Conservation (phyloP, 2,888 invertebrate species). For the Diarsia dahlii region DNA sequence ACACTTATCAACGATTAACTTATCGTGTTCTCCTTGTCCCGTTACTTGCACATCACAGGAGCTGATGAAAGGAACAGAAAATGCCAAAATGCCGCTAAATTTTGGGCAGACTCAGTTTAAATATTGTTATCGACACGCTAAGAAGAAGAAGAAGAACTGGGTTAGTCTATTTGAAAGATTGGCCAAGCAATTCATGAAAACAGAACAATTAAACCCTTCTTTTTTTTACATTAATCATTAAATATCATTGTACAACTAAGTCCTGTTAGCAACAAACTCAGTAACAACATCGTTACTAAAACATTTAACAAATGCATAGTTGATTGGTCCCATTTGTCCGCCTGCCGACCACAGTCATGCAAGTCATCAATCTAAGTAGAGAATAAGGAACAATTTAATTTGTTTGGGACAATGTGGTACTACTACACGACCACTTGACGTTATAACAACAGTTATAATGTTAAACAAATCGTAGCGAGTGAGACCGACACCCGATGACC, state of each 20-base stretch:
- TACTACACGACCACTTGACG: not conserved
- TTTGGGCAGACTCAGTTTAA: too few species aligned
- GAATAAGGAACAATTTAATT: slow-evolving; percentile 51
- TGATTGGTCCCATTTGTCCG: slow-evolving; percentile 51
- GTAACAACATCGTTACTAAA: slow-evolving; percentile 16
- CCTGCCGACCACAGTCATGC: slow-evolving; percentile 34
- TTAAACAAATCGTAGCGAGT: slow-evolving; percentile 11
- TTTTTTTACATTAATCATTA: not conserved
- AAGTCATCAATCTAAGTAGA: slow-evolving; percentile 59
- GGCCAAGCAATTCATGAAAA: not conserved
- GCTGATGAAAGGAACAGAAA: too few species aligned
- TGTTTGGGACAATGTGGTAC: slow-evolving; percentile 5
- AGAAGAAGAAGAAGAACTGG: too few species aligned
- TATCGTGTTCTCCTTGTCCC: too few species aligned
- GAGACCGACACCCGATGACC: not conserved
- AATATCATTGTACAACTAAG: not conserved
- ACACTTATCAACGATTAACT: too few species aligned
- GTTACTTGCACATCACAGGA: too few species aligned
- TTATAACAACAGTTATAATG: not conserved
- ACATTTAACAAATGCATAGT: slow-evolving; percentile 40
- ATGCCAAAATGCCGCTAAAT: too few species aligned
- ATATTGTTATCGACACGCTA: too few species aligned
- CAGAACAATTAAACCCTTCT: not conserved
- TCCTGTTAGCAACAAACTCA: not conserved
- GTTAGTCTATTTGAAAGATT: not conserved